A percentile compares a stretch with the other conserved stretches of the same genome.
Conservation (phyloP, 2,888 invertebrate species). For the Rotaria macrura region DNA sequence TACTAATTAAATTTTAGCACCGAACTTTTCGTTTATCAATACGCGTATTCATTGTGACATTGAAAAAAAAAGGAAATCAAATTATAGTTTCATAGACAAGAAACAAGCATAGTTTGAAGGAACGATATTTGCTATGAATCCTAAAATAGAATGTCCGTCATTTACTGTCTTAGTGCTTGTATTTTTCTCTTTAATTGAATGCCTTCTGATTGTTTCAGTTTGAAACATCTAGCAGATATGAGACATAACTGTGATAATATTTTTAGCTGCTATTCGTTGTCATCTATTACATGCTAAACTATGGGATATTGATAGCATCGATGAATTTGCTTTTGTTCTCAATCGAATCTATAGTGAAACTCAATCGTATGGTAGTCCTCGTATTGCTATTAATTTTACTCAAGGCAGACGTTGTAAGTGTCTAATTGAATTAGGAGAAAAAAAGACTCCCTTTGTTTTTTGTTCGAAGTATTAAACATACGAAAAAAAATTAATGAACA, state of each 20-base stretch:
- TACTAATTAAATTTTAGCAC: too few relatives aligned
- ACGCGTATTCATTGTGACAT: too few relatives aligned
- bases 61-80: too few relatives aligned
- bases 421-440: neutral
- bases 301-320: neutral
- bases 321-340: conserved; percentile 4
- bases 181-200: too few relatives aligned
- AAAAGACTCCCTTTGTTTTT: neutral
- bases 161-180: too few relatives aligned
- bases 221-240: neutral
- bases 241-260: neutral
- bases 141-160: too few relatives aligned
- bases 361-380: neutral
- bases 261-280: neutral
- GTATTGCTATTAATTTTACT: neutral
- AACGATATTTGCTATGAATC: too few relatives aligned
- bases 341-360: neutral
- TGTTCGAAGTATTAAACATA: neutral
- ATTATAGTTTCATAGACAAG: too few relatives aligned
- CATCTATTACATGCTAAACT: neutral
- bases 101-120: too few relatives aligned
- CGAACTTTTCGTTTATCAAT: too few relatives aligned
- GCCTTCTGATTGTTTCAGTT: too few relatives aligned
- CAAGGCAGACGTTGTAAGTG: neutral
- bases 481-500: neutral